A percentile compares a stretch with the other conserved stretches of the same genome.
Conservation (phyloP, 2,113 vertebrate genomes). For the Malurus melanocephalus region DNA sequence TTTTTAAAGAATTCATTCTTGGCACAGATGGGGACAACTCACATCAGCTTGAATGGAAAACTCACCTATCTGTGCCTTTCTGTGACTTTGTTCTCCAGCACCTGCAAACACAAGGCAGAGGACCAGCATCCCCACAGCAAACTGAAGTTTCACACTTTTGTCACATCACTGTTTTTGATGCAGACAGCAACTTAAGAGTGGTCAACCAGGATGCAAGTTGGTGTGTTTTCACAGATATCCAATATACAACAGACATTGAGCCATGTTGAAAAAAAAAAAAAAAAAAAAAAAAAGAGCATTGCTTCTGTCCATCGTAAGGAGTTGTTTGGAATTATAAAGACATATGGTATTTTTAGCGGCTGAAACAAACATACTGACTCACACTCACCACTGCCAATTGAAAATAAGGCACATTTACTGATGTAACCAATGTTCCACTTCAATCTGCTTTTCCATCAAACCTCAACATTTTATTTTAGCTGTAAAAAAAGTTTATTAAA, state of each 20-base stretch:
- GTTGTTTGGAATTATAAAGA: conserved; percentile 52
- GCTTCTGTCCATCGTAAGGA: conserved; percentile 34
- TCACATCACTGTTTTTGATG: background rate
- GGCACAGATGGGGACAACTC: background rate
- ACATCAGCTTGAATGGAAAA: conserved; percentile 1
- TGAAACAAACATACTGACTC: conserved; percentile 67
- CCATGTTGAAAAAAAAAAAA: background rate
- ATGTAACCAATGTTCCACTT: conserved; percentile 60
- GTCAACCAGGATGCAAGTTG: background rate
- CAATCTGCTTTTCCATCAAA: conserved; percentile 45
- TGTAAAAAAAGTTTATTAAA: conserved; percentile 60
- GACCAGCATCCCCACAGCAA: background rate
- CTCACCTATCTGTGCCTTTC: conserved; percentile 8
- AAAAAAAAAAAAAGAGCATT: background rate
- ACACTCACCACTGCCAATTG: conserved; percentile 49
- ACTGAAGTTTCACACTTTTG: background rate
- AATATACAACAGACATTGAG: background rate
- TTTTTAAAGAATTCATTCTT: conserved; percentile 1
- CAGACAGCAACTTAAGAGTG: background rate
- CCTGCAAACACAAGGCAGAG: background rate
- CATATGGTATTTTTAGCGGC: conserved; percentile 62
- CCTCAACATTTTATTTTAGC: conserved; percentile 43
- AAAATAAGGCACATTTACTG: conserved; percentile 62
- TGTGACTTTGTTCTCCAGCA: background rate
- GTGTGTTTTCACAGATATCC: background rate